Percentiles rank a stretch among this genome's conserved stretches.
Evolutionary conservation across 35 echinoderm and acorn worm species (phyloP).

Genomic region (Chiridota heheva): DNA sequence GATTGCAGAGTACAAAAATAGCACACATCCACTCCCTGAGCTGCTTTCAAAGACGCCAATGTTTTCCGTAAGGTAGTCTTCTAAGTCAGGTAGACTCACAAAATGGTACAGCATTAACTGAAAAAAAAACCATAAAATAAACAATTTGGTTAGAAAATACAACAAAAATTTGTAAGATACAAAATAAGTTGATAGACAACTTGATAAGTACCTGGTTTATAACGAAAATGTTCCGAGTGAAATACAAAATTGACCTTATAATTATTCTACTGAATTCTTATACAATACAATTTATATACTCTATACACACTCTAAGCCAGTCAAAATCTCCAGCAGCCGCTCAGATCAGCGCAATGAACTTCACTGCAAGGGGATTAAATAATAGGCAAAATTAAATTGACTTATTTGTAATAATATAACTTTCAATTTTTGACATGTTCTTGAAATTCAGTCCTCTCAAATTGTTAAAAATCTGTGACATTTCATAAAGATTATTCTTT

Average conservation of each 20-base stretch:
- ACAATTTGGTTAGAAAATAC: neutral
- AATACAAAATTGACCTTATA: neutral
- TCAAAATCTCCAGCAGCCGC: too few species aligned
- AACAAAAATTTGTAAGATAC: neutral
- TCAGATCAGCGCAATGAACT: too few species aligned
- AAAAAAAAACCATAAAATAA: conserved; percentile 10
- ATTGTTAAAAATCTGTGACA: too few species aligned
- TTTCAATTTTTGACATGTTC: too few species aligned
- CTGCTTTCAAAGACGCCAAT: conserved; percentile 62
- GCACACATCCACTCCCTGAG: conserved; percentile 65
- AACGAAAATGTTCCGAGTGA: neutral
- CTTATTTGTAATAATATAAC: too few species aligned
- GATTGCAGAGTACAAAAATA: conserved; percentile 77
- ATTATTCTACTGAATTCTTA: too few species aligned
- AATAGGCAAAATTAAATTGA: too few species aligned
- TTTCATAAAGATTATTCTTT: too few species aligned
- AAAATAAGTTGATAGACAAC: neutral
- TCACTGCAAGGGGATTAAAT: too few species aligned
- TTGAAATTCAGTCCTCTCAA: too few species aligned
- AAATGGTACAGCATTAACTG: conserved; percentile 82
- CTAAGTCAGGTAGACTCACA: conserved; percentile 58
- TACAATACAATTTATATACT: too few species aligned
- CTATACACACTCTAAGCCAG: too few species aligned
- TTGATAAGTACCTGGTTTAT: neutral
- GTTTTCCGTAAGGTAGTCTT: conserved; percentile 75